Conservation (phyloP, 1,140 invertebrate genomes). For the Battus philenor region DNA sequence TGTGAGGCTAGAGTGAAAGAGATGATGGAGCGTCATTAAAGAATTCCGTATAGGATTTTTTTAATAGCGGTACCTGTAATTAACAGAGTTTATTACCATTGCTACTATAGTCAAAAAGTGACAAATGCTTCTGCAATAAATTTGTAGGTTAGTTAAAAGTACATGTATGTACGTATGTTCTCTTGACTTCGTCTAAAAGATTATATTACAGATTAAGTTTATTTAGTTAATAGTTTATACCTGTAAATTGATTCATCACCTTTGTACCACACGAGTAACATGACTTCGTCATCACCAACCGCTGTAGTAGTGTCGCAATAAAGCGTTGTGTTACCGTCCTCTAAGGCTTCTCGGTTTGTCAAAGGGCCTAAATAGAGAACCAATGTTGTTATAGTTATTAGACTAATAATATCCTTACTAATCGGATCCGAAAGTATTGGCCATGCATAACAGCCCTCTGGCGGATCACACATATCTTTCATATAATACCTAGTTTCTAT, state of each 20-base stretch:
- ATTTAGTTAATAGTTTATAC: conserved; percentile 44
- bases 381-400: no score
- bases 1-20: no score
- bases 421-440: not conserved
- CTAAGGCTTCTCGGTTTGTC: conserved; percentile 77
- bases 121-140: not conserved
- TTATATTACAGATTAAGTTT: no score
- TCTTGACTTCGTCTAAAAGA: no score
- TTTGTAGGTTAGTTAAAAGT: not conserved
- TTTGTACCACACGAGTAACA: conserved; percentile 85
- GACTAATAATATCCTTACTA: not conserved
- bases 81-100: not conserved
- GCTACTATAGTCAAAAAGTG: not conserved
- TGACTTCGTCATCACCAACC: conserved; percentile 78
- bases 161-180: not conserved
- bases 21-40: no score
- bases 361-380: conserved; percentile 70
- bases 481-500: no score
- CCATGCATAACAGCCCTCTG: no score
- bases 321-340: conserved; percentile 79
- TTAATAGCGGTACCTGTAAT: not conserved
- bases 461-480: no score
- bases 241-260: conserved; percentile 77
- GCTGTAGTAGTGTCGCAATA: conserved; percentile 78
- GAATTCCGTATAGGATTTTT: not conserved